phyloP scores from a whole-genome alignment of 2,113 vertebrate genomes.

The Elgaria multicarinata region DNA sequence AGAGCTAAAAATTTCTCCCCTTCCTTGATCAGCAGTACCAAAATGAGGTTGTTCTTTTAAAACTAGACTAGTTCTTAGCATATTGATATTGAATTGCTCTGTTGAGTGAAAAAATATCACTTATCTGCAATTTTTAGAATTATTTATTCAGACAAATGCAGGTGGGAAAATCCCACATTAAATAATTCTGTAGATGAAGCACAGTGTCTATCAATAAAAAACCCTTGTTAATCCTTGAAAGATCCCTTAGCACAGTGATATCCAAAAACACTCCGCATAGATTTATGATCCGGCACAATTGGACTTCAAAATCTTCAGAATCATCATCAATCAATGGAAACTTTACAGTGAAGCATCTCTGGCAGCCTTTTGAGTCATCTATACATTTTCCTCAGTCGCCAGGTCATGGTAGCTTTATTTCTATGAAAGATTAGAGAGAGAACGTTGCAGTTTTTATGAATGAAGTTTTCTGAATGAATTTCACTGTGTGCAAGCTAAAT shows the following conservation, averaged over 20 bases:
- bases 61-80: neutral
- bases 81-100: slow-evolving; percentile 24
- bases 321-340: slow-evolving; percentile 2
- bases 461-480: slow-evolving; percentile 91
- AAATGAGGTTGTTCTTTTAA: neutral
- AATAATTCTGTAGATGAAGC: neutral
- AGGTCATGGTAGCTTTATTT: slow-evolving; percentile 35
- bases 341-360: neutral
- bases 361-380: neutral
- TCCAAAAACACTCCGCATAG: neutral
- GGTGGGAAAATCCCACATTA: neutral
- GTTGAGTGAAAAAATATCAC: slow-evolving; percentile 18
- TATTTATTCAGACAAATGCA: neutral
- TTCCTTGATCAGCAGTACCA: neutral
- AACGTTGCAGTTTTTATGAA: slow-evolving; percentile 86
- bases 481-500: slow-evolving; percentile 79
- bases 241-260: slow-evolving; percentile 39
- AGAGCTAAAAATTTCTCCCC: neutral
- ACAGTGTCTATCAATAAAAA: neutral
- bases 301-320: slow-evolving; percentile 23
- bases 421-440: slow-evolving; percentile 35
- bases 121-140: slow-evolving; percentile 4
- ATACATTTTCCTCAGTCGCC: slow-evolving; percentile 33
- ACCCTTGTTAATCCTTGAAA: slow-evolving; percentile 42
- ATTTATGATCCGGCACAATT: slow-evolving; percentile 14